Conservation (phyloP, 1,140 invertebrate species). For the Drosophila nigromelanica region DNA sequence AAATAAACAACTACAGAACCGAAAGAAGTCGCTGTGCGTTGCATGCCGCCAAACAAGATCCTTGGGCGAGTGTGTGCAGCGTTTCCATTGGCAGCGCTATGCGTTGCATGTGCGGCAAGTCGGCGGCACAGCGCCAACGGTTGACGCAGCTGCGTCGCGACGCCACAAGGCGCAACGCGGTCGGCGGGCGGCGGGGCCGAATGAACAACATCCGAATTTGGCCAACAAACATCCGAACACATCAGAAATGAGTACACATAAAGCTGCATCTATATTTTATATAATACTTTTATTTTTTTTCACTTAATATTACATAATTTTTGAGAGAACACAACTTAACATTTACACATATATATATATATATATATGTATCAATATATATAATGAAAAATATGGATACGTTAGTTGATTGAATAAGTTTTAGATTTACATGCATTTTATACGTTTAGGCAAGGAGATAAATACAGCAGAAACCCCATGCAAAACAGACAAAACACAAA, state of each 20-base stretch:
- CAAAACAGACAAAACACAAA: conserved; percentile 3
- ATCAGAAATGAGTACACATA: conserved; percentile 68
- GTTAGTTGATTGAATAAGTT: conserved; percentile 71
- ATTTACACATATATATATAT: conserved; percentile 20
- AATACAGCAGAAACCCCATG: conserved; percentile 10
- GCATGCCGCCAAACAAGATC: neutral
- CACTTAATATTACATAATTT: conserved; percentile 43
- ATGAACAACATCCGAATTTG: conserved; percentile 27
- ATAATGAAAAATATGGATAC: conserved; percentile 11
- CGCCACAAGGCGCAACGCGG: conserved; percentile 22
- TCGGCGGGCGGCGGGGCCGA: conserved; percentile 22
- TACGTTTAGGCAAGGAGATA: conserved; percentile 59
- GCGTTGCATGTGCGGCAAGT: conserved; percentile 24
- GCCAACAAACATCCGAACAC: conserved; percentile 45
- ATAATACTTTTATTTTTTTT: conserved; percentile 40
- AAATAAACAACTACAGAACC: conserved; percentile 5
- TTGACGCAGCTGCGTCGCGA: conserved; percentile 8
- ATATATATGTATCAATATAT: conserved; percentile 5
- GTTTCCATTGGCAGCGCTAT: conserved; percentile 12
- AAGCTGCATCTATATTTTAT: conserved; percentile 53
- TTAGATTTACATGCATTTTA: conserved; percentile 74
- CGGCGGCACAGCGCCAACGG: conserved; percentile 4
- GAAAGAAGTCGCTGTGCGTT: conserved; percentile 36
- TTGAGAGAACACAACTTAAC: conserved; percentile 32
- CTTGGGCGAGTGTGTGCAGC: conserved; percentile 14